Conservation (phyloP, 2,797 vertebrate genomes). For the Sus cebifrons region DNA sequence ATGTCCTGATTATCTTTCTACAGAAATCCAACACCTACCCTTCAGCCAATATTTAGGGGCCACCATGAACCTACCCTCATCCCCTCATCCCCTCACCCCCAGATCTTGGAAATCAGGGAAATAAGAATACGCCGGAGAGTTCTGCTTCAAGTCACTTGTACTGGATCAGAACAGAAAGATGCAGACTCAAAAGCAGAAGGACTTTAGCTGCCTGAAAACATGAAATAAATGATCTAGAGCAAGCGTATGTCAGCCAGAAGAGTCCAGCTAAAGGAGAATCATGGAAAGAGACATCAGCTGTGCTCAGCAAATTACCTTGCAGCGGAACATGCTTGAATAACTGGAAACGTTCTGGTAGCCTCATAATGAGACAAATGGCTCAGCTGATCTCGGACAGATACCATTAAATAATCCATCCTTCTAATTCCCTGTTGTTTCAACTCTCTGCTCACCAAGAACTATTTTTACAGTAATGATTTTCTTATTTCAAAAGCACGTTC, state of each 20-base stretch:
- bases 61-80: not conserved
- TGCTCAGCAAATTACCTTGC: not conserved
- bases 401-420: conserved; percentile 17
- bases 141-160: conserved; percentile 1
- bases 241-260: not conserved
- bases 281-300: accelerated
- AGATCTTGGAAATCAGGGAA: conserved; percentile 3
- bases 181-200: not conserved
- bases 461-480: conserved; percentile 30
- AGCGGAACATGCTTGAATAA: not conserved
- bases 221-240: not conserved
- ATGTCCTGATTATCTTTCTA: conserved; percentile 73
- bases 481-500: conserved; percentile 22
- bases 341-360: not conserved
- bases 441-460: not conserved
- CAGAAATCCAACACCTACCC: conserved; percentile 39
- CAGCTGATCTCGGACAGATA: not conserved
- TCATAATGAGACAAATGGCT: not conserved
- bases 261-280: not conserved
- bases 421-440: not conserved
- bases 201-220: not conserved
- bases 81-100: not conserved
- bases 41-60: not conserved
- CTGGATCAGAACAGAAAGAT: not conserved
- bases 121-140: not conserved